Conservation (phyloP, 2,888 invertebrate species). For the Lypha dubia region DNA sequence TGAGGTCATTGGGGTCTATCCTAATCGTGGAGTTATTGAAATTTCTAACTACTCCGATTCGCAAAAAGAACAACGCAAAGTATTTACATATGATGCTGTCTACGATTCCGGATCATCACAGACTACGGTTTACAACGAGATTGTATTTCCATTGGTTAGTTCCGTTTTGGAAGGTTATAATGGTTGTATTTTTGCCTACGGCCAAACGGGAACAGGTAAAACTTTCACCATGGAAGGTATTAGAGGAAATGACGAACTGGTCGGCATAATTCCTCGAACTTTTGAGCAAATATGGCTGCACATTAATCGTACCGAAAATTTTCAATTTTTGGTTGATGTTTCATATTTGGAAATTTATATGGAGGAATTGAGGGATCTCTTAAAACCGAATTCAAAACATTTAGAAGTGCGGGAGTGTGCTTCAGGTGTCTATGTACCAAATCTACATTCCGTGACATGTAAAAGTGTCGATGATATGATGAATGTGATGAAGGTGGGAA, state of each 20-base stretch:
- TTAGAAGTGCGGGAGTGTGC: slow-evolving; percentile 88
- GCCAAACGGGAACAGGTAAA: slow-evolving; percentile 98
- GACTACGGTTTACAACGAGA: slow-evolving; percentile 97
- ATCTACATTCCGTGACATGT: slow-evolving; percentile 96
- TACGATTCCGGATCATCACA: slow-evolving; percentile 95
- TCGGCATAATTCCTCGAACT: slow-evolving; percentile 96
- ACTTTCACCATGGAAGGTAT: slow-evolving; percentile 89
- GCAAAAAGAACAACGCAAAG: slow-evolving; percentile 91
- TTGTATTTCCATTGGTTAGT: slow-evolving; percentile 96
- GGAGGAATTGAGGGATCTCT: slow-evolving; percentile 92
- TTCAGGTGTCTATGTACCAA: slow-evolving; percentile 96
- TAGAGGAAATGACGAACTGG: slow-evolving; percentile 86
- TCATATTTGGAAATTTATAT: slow-evolving; percentile 99
- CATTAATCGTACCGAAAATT: slow-evolving; percentile 94
- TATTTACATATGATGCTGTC: slow-evolving; percentile 98
- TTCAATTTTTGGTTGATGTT: slow-evolving; percentile 97
- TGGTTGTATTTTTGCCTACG: slow-evolving; percentile 99
- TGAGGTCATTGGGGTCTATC: slow-evolving; percentile 91
- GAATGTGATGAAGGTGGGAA: slow-evolving; percentile 96
- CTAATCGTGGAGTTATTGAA: slow-evolving; percentile 94
- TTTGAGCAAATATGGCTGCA: slow-evolving; percentile 99
- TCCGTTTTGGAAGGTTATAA: slow-evolving; percentile 99
- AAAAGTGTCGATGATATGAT: slow-evolving; percentile 97
- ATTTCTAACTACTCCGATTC: slow-evolving; percentile 90
- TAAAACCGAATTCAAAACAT: slow-evolving; percentile 85